Evolutionary conservation across 2,888 invertebrate species (phyloP), one percentile per base, ranked within the genome.

Genomic region (Sabatieria punctata): DNA sequence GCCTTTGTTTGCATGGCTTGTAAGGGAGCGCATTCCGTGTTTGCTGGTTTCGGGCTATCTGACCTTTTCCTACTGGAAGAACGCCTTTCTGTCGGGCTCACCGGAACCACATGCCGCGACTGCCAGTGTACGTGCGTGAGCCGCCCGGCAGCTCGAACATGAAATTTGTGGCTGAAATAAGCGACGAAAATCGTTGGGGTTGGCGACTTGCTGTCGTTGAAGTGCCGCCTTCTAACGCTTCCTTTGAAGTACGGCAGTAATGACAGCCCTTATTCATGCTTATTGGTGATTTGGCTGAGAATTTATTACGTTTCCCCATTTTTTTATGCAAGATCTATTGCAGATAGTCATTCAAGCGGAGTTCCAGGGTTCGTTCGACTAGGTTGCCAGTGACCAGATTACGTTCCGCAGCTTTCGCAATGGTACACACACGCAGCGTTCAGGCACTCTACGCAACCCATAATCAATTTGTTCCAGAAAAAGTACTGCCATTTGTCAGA

Each of bases 31-130:
- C 25, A 21, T 43, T 13, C 24, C 36, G 2, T 43, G 43, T 24
- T 36, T 43, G 23, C 15, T 36, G 36, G 36, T 36, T 2, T 25
- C 43, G 3, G 36, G 35, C 24, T 43, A 36, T 22, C 36, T 43
- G 22, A 35, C 36, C 18, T 24, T 43, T 15, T 18, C 23, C 36
- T 43, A 23, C 43, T 43, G 43, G 43, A 43, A 43, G 43, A 43
- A 43, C 43, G 18, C 43, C n/a, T 43, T 43, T 19, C 36, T 43
- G 11, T 43, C 43, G 6, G 43, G 43, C 6, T 22, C 36, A n/a
- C n/a, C n/a, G n/a, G n/a, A n/a, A n/a, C n/a, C n/a, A n/a, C n/a
- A n/a, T n/a, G 41, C 41, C 41, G 4, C 24, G 41, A 25, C 21
- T 41, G 26, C 41, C 24, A 18, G 22, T 41, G 6, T 41, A n/a